Conservation (phyloP, 2,797 vertebrate genomes). For the Cuniculus paca region DNA sequence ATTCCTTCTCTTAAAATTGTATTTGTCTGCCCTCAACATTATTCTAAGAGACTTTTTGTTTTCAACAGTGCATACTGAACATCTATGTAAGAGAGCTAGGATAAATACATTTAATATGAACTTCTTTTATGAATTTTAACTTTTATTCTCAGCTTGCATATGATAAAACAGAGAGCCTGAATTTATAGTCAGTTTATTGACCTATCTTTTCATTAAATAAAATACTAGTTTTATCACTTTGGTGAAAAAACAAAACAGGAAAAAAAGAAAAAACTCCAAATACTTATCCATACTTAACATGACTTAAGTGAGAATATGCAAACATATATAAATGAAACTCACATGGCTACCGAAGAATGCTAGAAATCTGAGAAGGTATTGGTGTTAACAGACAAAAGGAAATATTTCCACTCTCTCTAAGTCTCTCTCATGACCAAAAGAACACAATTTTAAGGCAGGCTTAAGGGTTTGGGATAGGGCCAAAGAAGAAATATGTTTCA, state of each 20-base stretch:
- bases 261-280: neutral
- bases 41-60: neutral
- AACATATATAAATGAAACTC: conserved; percentile 1
- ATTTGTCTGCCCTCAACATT: neutral
- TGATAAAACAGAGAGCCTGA: conserved; percentile 8
- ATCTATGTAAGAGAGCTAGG: neutral
- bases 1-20: conserved; percentile 9
- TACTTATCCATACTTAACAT: neutral
- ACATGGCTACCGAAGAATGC: neutral
- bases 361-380: neutral
- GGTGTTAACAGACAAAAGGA: neutral
- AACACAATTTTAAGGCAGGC: neutral
- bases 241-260: neutral
- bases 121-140: neutral
- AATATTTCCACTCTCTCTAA: neutral
- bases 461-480: neutral
- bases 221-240: neutral
- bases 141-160: neutral
- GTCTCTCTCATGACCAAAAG: neutral
- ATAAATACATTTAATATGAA: neutral
- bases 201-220: neutral
- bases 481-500: neutral
- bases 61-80: neutral
- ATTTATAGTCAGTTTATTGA: neutral
- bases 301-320: neutral